Percentiles rank a stretch among this genome's conserved stretches.
phyloP scores from a whole-genome alignment of 2,888 invertebrate genomes.

The Campoplex nolae region DNA sequence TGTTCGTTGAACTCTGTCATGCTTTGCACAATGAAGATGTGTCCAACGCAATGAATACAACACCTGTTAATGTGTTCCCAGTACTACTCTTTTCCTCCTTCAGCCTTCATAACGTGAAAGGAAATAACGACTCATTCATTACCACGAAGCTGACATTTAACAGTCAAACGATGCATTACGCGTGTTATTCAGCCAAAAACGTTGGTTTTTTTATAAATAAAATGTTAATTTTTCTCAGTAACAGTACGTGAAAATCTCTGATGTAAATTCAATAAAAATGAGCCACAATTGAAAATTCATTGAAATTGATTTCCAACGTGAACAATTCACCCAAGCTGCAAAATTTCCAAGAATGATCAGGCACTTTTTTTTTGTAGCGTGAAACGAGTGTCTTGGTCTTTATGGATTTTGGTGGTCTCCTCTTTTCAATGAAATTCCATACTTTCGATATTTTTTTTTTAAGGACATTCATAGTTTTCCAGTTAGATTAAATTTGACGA shows the following conservation, averaged over 20 bases:
- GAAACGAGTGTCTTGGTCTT: no score
- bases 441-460: no score
- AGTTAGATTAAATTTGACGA: background rate
- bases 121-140: conserved; percentile 56
- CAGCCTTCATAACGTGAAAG: conserved; percentile 19
- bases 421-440: no score
- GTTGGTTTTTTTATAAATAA: background rate
- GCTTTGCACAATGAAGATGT: background rate
- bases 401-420: no score
- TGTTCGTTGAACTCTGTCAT: conserved; percentile 50
- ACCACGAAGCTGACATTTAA: conserved; percentile 41
- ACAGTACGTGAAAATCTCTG: background rate
- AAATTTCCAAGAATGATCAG: background rate
- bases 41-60: conserved; percentile 4
- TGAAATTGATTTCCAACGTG: background rate
- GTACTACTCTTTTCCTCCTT: background rate
- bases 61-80: background rate
- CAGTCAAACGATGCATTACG: background rate
- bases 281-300: background rate
- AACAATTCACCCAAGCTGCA: no score
- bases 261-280: background rate
- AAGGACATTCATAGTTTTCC: no score
- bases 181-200: background rate
- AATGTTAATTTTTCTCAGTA: background rate
- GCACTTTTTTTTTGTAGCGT: background rate